Evolutionary conservation across 2,797 vertebrate genomes (phyloP).

Genomic region (Peromyscus attwateri): DNA sequence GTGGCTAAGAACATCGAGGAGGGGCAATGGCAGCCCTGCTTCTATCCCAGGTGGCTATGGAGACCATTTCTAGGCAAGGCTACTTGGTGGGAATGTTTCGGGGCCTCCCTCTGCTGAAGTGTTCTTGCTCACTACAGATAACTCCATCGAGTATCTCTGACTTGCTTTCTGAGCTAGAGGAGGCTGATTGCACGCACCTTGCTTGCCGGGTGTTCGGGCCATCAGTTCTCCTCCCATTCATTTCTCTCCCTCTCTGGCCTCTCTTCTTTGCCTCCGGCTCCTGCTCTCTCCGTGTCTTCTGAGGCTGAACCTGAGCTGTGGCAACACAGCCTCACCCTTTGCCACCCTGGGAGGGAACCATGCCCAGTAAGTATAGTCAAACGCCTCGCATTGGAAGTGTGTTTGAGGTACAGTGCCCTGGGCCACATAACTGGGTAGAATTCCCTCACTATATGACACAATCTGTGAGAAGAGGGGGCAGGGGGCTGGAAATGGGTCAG

Average conservation of each 20-base stretch:
- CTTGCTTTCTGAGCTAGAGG: background rate
- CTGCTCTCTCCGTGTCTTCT: background rate
- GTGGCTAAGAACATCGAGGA: background rate
- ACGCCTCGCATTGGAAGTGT: background rate
- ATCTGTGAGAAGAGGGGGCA: background rate
- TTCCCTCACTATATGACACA: background rate
- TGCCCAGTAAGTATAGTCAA: background rate
- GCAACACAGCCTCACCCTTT: background rate
- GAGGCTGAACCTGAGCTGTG: background rate
- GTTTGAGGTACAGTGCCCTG: background rate
- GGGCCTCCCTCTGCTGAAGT: background rate
- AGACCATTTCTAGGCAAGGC: background rate
- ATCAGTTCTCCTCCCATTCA: background rate
- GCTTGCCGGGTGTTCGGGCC: rapidly evolving
- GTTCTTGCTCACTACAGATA: background rate
- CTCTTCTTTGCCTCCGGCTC: background rate
- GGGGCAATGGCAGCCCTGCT: background rate
- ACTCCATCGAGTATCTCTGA: background rate
- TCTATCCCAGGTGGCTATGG: background rate
- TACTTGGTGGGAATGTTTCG: background rate
- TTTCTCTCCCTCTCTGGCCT: background rate
- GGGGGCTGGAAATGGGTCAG: background rate
- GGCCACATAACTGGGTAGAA: background rate
- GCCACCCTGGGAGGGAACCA: background rate
- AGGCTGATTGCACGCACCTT: background rate